These are phyloP conservation scores for Prinia subflava DNA, from an alignment of 2,113 vertebrate species.

Conservation along the genomic window DNA sequence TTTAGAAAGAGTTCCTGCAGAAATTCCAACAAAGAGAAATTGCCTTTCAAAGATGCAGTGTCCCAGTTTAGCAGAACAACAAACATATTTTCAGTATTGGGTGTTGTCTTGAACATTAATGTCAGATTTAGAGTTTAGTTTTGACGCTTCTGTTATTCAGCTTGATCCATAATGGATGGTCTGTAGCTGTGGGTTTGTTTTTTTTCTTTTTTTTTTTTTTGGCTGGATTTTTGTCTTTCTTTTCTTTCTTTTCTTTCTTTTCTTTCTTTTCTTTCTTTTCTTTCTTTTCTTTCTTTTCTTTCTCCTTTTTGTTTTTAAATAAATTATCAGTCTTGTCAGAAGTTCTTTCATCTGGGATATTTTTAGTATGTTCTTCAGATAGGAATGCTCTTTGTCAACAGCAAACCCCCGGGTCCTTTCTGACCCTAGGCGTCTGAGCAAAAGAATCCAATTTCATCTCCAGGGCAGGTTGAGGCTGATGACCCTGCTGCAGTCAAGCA, in stretches of 20 bases:
- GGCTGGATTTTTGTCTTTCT: too few relatives aligned
- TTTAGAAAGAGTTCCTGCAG: not conserved
- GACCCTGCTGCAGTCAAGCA: not conserved
- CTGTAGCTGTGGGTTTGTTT: too few relatives aligned
- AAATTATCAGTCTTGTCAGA: not conserved
- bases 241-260: too few relatives aligned
- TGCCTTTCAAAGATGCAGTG: not conserved
- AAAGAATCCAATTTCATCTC: rapidly evolving
- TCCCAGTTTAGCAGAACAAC: not conserved
- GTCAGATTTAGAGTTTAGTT: not conserved
- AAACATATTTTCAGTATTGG: not conserved
- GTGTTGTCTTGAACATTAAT: not conserved
- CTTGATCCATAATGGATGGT: not conserved
- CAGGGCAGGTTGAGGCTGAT: not conserved
- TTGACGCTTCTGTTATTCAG: not conserved
- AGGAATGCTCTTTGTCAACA: not conserved
- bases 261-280: rapidly evolving
- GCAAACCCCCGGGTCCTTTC: not conserved
- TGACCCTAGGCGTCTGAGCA: not conserved
- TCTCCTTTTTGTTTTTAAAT: not conserved
- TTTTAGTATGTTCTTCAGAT: not conserved
- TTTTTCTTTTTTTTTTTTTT: rapidly evolving
- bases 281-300: not conserved
- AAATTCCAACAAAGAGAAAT: not conserved
- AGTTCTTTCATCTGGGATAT: not conserved